These are phyloP conservation scores for Phainopepla nitens DNA, from an alignment of 2,113 vertebrate genomes.

Conservation along the genomic window DNA sequence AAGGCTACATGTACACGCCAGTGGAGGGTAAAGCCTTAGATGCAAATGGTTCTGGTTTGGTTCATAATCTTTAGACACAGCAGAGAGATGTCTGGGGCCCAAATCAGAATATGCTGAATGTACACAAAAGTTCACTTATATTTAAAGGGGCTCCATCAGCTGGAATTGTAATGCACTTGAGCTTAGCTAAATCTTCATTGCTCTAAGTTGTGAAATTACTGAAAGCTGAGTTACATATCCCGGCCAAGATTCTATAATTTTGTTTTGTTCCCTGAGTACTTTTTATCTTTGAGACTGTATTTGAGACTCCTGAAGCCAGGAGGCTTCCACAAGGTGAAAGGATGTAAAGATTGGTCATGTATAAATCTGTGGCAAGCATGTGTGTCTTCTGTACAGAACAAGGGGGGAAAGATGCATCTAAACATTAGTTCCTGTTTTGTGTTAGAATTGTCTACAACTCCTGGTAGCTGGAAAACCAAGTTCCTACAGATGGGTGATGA, in stretches of 20 bases:
- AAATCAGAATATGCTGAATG: background rate
- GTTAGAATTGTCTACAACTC: background rate
- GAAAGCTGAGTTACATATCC: background rate
- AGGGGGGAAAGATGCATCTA: background rate
- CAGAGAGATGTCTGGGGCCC: background rate
- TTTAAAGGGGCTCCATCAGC: background rate
- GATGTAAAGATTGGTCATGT: background rate
- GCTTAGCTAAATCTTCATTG: background rate
- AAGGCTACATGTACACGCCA: fast-evolving
- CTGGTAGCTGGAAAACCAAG: background rate
- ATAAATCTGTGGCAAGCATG: background rate
- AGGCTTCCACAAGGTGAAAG: background rate
- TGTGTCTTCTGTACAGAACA: background rate
- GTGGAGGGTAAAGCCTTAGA: background rate
- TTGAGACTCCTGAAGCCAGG: background rate
- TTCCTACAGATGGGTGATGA: background rate
- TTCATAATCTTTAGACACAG: background rate
- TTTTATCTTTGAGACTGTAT: background rate
- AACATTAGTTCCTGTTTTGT: background rate
- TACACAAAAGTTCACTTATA: fast-evolving
- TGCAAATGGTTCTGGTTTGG: background rate
- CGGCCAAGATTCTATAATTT: background rate
- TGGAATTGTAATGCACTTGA: background rate
- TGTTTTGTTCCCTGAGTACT: background rate
- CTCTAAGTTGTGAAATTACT: background rate